Percentiles rank a stretch among this genome's conserved stretches.
Evolutionary conservation across 2,113 vertebrate genomes (phyloP).

Genomic region (Bothrops jararaca): DNA sequence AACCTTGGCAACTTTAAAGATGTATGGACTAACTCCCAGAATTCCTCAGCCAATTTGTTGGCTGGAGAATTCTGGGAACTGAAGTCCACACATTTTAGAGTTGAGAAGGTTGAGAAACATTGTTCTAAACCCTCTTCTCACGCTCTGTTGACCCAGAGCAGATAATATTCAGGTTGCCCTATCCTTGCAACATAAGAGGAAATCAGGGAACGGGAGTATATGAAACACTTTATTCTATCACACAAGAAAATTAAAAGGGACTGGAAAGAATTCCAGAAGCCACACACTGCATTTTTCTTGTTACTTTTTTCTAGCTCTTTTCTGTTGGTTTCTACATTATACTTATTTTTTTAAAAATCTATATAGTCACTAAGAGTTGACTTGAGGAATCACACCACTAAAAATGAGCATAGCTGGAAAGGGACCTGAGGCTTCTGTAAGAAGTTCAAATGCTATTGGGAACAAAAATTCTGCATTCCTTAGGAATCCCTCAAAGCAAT

Average conservation of each 20-base stretch:
- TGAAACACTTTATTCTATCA: not conserved
- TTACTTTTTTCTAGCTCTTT: not conserved
- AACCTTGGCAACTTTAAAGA: not conserved
- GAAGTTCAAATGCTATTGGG: no score
- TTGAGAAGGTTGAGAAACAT: not conserved
- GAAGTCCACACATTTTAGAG: not conserved
- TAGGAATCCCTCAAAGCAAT: no score
- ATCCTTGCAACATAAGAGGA: not conserved
- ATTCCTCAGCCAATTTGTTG: not conserved
- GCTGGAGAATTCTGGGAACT: not conserved
- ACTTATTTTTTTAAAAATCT: no score
- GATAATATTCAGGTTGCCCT: not conserved
- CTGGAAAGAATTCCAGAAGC: not conserved
- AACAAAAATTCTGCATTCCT: no score
- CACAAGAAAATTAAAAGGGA: not conserved
- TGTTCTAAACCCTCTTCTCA: no score
- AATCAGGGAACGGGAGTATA: not conserved
- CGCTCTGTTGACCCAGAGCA: not conserved
- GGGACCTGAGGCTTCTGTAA: no score
- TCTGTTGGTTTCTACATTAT: not conserved
- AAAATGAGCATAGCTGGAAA: no score
- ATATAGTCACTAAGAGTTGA: no score
- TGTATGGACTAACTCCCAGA: not conserved
- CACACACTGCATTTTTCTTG: not conserved
- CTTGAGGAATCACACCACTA: no score